A percentile compares a stretch with the other conserved stretches of the same genome.
Evolutionary conservation across 2,797 vertebrate species (phyloP).

Genomic region (Aulostomus chinensis): DNA sequence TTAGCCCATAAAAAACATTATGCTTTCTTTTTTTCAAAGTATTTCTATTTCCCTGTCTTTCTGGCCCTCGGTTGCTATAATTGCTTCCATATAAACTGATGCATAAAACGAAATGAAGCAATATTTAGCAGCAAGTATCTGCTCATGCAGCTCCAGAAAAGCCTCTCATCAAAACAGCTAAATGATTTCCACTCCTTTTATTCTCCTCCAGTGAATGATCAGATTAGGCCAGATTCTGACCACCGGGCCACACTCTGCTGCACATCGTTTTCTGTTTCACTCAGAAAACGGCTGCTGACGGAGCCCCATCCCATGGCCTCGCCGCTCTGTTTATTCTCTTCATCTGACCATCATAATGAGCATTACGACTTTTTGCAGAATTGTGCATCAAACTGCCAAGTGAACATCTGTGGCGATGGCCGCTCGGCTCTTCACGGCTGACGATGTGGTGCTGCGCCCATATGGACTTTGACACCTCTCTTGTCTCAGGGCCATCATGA

Average conservation of each 20-base stretch:
- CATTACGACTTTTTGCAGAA: conserved; percentile 19
- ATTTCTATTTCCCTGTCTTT: background rate
- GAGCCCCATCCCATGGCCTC: conserved; percentile 18
- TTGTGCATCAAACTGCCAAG: conserved; percentile 29
- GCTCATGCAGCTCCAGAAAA: conserved; percentile 10
- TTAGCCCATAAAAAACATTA: background rate
- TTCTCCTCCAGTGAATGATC: conserved; percentile 58
- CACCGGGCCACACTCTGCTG: conserved; percentile 26
- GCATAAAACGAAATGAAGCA: conserved; percentile 20
- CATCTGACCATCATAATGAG: conserved; percentile 36
- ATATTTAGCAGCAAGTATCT: conserved; percentile 12
- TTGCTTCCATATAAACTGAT: conserved; percentile 1
- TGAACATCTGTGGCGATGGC: conserved; percentile 56
- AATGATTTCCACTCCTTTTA: conserved; percentile 31
- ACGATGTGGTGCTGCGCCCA: conserved; percentile 8
- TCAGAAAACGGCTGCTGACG: conserved; percentile 33
- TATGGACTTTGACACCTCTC: conserved; percentile 39
- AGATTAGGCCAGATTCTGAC: conserved; percentile 43
- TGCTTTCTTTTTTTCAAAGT: background rate
- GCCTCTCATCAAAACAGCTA: conserved; percentile 20
- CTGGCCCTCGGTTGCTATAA: background rate
- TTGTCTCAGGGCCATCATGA: conserved; percentile 37
- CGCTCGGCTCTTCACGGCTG: conserved; percentile 18
- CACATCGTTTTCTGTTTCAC: conserved; percentile 30
- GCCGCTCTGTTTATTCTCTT: conserved; percentile 27